Evolutionary conservation across 2,888 invertebrate species (phyloP).

Genomic region (Ctena decussata): DNA sequence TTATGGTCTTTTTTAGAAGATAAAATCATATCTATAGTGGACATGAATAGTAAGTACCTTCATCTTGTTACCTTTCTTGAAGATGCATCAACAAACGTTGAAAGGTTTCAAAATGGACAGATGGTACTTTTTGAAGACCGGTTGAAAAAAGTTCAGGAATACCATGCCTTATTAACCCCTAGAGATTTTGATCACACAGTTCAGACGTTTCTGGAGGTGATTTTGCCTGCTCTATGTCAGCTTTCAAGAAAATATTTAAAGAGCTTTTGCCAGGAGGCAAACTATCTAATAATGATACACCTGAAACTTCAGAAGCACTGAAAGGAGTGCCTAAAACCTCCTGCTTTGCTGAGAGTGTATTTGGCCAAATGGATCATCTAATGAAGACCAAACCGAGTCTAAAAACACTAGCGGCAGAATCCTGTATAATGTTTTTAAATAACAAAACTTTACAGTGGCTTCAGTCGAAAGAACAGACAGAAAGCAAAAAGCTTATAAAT

Average conservation of each 20-base stretch:
- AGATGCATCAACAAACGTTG: background rate
- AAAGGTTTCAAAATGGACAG: conserved; percentile 18
- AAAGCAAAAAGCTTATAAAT: background rate
- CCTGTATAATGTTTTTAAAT: conserved; percentile 43
- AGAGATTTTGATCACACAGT: background rate
- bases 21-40: conserved; percentile 23
- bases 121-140: conserved; percentile 2
- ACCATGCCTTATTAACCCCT: too few relatives aligned
- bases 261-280: conserved; percentile 33
- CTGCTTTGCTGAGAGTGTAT: conserved; percentile 57
- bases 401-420: conserved; percentile 35
- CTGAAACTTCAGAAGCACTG: conserved; percentile 7
- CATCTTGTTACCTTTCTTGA: conserved; percentile 13
- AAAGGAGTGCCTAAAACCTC: conserved; percentile 47
- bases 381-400: conserved; percentile 41
- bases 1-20: conserved; percentile 43
- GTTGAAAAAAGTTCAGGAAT: too few relatives aligned
- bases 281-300: background rate
- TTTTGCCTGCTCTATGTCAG: conserved; percentile 23
- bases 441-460: conserved; percentile 35
- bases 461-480: background rate
- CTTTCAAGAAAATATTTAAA: conserved; percentile 11
- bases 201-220: background rate
- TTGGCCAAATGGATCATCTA: conserved; percentile 47
- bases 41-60: conserved; percentile 28